Evolutionary conservation across 2,113 vertebrate species (phyloP).

Genomic region (Rafetus swinhoei): DNA sequence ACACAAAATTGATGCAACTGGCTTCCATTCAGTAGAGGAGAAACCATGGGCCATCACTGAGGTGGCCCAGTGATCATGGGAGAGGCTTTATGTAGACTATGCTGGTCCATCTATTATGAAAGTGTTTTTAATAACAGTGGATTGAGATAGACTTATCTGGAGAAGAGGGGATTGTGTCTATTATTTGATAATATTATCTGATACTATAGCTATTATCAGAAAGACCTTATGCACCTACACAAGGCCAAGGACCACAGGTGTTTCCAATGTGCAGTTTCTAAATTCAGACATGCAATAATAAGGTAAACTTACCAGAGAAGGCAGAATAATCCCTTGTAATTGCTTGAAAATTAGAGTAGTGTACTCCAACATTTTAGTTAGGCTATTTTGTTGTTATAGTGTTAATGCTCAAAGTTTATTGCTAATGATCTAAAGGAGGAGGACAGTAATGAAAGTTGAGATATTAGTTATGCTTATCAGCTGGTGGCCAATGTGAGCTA

Average conservation of each 20-base stretch:
- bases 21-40: neutral
- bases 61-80: neutral
- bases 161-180: too few relatives aligned
- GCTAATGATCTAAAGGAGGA: neutral
- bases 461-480: neutral
- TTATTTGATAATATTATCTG: too few relatives aligned
- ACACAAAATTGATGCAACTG: neutral
- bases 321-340: neutral
- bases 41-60: neutral
- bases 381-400: neutral
- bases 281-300: neutral
- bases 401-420: neutral
- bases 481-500: neutral
- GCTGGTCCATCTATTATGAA: neutral
- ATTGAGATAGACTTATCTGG: too few relatives aligned
- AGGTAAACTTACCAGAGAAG: neutral
- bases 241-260: neutral
- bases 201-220: neutral
- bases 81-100: neutral
- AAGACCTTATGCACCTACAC: neutral
- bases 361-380: neutral
- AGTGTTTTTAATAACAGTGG: neutral
- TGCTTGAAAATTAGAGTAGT: neutral
- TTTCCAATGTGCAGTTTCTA: neutral
- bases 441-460: neutral